Conservation (phyloP, 2,113 vertebrate genomes). For the Microtus ochrogaster region DNA sequence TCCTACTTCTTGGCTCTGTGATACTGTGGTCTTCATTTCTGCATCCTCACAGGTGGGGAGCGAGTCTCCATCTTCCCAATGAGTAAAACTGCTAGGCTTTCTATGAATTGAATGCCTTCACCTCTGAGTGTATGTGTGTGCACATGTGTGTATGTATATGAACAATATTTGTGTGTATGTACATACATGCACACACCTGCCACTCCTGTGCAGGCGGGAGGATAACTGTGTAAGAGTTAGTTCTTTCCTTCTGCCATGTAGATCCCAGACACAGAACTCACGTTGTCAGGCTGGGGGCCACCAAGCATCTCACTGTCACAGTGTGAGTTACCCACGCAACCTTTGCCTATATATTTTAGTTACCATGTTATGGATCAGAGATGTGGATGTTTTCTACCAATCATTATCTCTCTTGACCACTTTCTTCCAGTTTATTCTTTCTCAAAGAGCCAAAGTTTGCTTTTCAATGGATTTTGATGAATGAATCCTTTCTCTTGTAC, state of each 20-base stretch:
- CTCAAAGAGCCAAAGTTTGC: background rate
- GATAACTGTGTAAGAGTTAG: background rate
- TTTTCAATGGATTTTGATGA: background rate
- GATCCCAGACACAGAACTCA: background rate
- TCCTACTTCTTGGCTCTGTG: background rate
- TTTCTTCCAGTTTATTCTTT: background rate
- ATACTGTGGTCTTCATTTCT: background rate
- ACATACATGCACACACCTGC: background rate
- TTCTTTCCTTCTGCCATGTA: background rate
- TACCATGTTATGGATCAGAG: background rate
- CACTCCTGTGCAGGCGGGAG: background rate
- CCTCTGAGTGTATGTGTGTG: background rate
- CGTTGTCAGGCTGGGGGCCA: background rate
- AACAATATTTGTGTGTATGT: background rate
- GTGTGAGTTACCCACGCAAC: background rate
- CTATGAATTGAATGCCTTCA: no score
- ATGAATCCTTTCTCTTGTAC: background rate
- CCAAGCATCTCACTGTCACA: background rate
- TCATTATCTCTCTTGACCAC: background rate
- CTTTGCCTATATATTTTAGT: background rate
- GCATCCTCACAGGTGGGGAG: no score
- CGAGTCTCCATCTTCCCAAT: background rate
- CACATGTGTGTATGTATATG: background rate
- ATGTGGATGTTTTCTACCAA: background rate
- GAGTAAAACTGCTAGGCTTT: background rate